Base-by-base conservation (phyloP, 2,113 vertebrate genomes). In the Calonectris borealis region DNA sequence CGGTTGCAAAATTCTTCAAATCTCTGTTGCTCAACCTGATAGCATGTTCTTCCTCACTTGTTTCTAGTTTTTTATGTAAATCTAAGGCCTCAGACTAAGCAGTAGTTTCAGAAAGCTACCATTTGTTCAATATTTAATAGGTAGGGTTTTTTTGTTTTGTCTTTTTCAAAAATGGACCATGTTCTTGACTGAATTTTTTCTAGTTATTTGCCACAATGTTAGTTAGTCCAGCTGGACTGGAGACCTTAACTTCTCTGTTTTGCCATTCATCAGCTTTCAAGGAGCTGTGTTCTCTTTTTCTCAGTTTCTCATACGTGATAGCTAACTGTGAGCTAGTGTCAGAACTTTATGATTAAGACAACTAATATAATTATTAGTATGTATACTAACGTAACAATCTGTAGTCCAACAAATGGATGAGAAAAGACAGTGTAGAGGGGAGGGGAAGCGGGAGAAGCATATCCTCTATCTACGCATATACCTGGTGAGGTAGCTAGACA, bases 131-230 rank as follows among this genome's bases (percentile, higher is more conserved):
- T 71, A 75, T 54, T 66, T 90, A 52, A 29, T 58, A 9, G 49
- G 6, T 38, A 52, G 26, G 6, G 5, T 0, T 3, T 25, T 22
- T 42, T 69, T 20, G 2, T 2, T 52, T 72, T 55, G 4, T 27
- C 17, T n/a, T 60, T 90, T 78, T 24, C 5, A 38, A 3, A 71
- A 87, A 57, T 2, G 1, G 16, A 61, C 54, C 36, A 46, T 34
- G 6, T 77, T 73, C 11, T 40, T 51, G 27, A 32, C 27, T 85
- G 64, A 38, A 4, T 22, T 42, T 70, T 68, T 81, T 76, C 31
- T 70, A 20, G 10, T 42, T 81, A n/a, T 75, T 70, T 87, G 6
- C 25, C 42, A 48, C 32, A 49, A 14, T 58, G 24, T 71, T 84
- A 58, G 4, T 5, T 66, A 64, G 38, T 64, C 22, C 57, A 34